Evolutionary conservation across 23 tunicate species (phyloP).

Genomic region (Trididemnum nubilum): DNA sequence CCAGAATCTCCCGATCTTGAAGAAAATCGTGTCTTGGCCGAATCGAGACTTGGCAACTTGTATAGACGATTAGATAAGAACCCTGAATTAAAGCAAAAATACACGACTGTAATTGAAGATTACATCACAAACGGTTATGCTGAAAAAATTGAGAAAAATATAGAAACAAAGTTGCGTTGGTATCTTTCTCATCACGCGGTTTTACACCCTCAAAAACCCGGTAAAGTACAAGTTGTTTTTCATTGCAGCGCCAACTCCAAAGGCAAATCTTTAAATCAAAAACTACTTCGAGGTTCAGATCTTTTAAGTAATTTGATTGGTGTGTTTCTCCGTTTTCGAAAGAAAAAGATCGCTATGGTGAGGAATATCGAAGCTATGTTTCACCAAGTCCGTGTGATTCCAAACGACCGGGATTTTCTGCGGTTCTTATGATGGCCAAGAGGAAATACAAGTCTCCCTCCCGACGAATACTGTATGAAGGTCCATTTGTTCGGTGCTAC

Average conservation of each 20-base stretch:
- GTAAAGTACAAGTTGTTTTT: background rate
- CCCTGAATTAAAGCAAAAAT: background rate
- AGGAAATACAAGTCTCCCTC: background rate
- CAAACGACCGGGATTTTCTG: background rate
- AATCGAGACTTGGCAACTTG: background rate
- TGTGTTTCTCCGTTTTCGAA: background rate
- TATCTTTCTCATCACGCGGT: constrained; percentile 5
- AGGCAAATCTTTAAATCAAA: background rate
- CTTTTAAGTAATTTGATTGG: background rate
- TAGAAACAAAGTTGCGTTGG: background rate
- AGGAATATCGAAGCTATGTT: constrained; percentile 8
- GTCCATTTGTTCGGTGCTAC: background rate
- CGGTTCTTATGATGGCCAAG: constrained; percentile 9
- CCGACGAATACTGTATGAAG: background rate
- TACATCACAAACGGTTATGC: background rate
- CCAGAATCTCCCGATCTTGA: background rate
- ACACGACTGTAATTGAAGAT: background rate
- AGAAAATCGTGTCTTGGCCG: background rate
- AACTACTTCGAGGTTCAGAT: background rate
- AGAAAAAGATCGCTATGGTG: background rate
- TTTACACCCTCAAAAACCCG: background rate
- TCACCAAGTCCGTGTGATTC: background rate
- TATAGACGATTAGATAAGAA: background rate
- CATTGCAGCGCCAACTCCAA: background rate
- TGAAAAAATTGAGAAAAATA: background rate